phyloP scores from a whole-genome alignment of 1,140 invertebrate genomes.

The Gryon sp. region DNA sequence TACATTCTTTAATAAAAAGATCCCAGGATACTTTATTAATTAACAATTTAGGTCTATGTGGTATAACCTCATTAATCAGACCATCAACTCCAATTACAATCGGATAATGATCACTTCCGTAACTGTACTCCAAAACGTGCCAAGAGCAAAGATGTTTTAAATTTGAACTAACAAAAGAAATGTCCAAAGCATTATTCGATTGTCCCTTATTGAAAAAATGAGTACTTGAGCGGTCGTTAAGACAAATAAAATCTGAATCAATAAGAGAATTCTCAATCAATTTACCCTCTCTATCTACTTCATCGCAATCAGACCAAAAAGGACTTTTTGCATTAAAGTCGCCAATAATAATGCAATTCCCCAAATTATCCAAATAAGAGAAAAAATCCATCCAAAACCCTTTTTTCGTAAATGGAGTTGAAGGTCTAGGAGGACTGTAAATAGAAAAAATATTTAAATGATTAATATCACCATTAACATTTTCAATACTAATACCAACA shows the following conservation, averaged over 20 bases:
- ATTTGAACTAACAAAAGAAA: background rate
- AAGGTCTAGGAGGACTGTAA: slow-evolving; percentile 7
- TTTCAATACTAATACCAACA: background rate
- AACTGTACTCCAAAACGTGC: no score
- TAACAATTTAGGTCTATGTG: no score
- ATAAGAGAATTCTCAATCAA: background rate
- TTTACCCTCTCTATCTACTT: background rate
- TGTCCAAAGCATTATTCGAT: background rate
- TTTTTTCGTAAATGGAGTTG: background rate
- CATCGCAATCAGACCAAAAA: background rate
- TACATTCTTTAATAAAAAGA: no score
- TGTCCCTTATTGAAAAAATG: background rate
- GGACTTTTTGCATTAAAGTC: slow-evolving; percentile 13
- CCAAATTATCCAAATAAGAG: background rate
- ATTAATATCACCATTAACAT: background rate
- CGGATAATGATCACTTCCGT: no score
- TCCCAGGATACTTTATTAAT: no score
- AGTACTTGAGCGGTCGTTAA: background rate
- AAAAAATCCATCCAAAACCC: background rate
- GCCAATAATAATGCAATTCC: background rate
- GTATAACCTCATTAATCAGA: no score
- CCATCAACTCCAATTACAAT: no score
- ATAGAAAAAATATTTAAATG: background rate
- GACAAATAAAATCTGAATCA: background rate
- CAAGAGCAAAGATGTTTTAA: no score